These are phyloP conservation scores for Athalia cordata DNA, from an alignment of 2,888 invertebrate genomes.

Conservation along the genomic window DNA sequence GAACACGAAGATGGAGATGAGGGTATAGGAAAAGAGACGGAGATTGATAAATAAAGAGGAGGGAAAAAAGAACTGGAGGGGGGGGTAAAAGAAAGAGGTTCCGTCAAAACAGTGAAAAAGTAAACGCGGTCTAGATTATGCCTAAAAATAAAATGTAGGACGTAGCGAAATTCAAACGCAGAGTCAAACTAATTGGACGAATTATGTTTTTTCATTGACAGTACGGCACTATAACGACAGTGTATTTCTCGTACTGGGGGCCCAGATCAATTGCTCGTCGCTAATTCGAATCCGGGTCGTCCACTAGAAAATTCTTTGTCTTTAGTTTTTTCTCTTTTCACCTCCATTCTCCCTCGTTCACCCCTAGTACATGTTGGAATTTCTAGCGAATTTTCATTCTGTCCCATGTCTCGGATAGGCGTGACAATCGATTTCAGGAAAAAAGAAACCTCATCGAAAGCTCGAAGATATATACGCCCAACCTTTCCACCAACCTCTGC, in stretches of 20 bases:
- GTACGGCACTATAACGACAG: background rate
- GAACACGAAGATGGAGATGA: too few relatives aligned
- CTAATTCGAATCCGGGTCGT: conserved; percentile 25
- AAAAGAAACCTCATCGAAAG: background rate
- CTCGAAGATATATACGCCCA: background rate
- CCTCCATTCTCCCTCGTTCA: background rate
- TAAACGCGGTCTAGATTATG: conserved; percentile 42
- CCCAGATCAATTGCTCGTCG: conserved; percentile 4
- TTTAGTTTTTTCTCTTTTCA: background rate
- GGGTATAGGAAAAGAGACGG: background rate
- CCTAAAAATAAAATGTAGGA: conserved; percentile 42
- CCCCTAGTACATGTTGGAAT: background rate
- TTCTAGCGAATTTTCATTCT: background rate
- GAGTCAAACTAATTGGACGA: conserved; percentile 19
- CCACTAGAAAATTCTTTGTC: conserved; percentile 10
- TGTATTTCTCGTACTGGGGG: background rate
- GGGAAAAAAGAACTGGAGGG: background rate
- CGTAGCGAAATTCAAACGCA: conserved; percentile 40
- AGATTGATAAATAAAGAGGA: background rate
- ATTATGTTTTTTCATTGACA: background rate
- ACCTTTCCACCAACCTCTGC: too few relatives aligned
- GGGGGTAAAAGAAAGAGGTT: background rate
- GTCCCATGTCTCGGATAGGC: background rate
- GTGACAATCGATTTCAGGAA: conserved; percentile 19
- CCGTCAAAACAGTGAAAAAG: conserved; percentile 42